A percentile compares a stretch with the other conserved stretches of the same genome.
Conservation (phyloP, 2,888 invertebrate genomes). For the Callyntrura sp. region DNA sequence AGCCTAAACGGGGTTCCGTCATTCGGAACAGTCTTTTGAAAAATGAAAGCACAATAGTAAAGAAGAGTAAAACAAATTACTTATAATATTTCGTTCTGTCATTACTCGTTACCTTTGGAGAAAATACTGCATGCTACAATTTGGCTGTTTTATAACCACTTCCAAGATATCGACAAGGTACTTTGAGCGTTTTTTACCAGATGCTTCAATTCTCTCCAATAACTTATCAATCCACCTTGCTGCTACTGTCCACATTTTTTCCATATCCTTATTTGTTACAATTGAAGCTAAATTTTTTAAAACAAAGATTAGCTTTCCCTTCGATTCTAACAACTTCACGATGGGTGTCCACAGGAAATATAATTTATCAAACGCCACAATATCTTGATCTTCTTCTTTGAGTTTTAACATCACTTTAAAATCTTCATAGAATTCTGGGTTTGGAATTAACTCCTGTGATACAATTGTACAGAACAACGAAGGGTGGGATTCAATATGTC, state of each 20-base stretch:
- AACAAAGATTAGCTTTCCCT: conserved; percentile 69
- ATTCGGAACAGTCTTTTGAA: conserved; percentile 71
- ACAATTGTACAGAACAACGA: conserved; percentile 62
- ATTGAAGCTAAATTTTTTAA: conserved; percentile 62
- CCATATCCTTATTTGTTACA: conserved; percentile 44
- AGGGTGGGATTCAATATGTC: conserved; percentile 62
- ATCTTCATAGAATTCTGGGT: conserved; percentile 75
- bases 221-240: conserved; percentile 79
- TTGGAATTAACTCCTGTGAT: conserved; percentile 77
- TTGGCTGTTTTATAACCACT: conserved; percentile 69
- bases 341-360: conserved; percentile 76
- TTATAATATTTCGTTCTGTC: background rate
- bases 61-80: too few relatives aligned
- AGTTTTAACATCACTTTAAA: conserved; percentile 66
- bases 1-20: conserved; percentile 69
- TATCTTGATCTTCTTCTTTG: conserved; percentile 34
- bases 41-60: too few relatives aligned
- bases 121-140: conserved; percentile 64
- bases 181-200: conserved; percentile 72
- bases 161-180: conserved; percentile 66
- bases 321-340: conserved; percentile 71
- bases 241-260: conserved; percentile 51
- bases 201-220: conserved; percentile 66
- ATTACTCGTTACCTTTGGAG: conserved; percentile 71
- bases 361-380: conserved; percentile 63